These are phyloP conservation scores for Bombus picipes DNA, from an alignment of 1,140 invertebrate genomes.

Conservation along the genomic window DNA sequence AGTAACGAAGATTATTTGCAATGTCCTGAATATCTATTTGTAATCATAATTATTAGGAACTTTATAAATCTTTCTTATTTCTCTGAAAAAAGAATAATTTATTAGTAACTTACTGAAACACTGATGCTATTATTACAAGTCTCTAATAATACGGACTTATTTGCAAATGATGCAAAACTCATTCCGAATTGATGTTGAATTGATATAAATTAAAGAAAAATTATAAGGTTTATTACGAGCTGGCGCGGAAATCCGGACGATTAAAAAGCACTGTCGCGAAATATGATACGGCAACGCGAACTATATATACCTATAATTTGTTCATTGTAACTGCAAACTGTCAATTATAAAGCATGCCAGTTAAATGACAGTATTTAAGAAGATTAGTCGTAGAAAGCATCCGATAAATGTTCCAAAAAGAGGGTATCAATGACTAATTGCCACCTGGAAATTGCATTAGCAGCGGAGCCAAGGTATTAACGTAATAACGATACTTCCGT, in stretches of 20 bases:
- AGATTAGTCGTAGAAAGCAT: conserved; percentile 2
- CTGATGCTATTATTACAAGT: not conserved
- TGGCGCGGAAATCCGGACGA: not conserved
- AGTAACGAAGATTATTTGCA: too few species aligned
- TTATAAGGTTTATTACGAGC: not conserved
- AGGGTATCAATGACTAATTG: conserved; percentile 45
- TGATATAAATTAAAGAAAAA: not conserved
- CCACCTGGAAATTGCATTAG: conserved; percentile 41
- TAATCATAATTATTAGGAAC: too few species aligned
- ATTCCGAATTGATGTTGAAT: not conserved
- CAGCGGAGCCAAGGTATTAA: not conserved
- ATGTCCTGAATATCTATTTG: too few species aligned
- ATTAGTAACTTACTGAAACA: not conserved
- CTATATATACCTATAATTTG: conserved; percentile 26
- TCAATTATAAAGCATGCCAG: not conserved
- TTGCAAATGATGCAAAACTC: not conserved
- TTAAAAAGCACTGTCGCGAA: not conserved
- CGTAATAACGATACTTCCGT: conserved; percentile 4
- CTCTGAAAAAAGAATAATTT: not conserved
- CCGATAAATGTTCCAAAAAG: conserved; percentile 18
- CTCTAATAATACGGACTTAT: not conserved
- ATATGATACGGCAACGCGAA: not conserved
- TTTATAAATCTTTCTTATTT: too few species aligned
- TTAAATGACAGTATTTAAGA: not conserved
- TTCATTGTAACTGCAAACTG: conserved; percentile 15